Base-by-base conservation (phyloP, 1,140 invertebrate species). In the Pollicipes pollicipes region DNA sequence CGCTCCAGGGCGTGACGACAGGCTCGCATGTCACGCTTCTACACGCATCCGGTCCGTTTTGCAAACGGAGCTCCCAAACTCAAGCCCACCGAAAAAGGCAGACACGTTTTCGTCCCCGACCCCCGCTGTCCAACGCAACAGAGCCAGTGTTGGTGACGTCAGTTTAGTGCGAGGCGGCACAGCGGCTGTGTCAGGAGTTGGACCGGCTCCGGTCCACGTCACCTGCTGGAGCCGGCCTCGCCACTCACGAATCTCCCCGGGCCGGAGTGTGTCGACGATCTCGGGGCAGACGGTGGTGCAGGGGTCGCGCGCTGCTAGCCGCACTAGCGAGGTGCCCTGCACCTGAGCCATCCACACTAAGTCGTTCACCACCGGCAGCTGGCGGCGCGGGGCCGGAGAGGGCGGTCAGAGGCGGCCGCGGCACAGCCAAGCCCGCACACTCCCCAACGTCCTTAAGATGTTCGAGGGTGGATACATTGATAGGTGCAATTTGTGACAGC, bases 321-420 rank as follows among this genome's bases (percentile, higher is more conserved):
- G 82, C 8, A 91, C 78, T 29, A 82, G 81, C 30, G 84, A 87
- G 30, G 83, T 84, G 0, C 90, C 90, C 72, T 84, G 83, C 29
- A 91, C 76, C 76, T 91, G 90, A 4, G 86, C 86, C 73, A 91
- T 79, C 66, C 89, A 83, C n/a, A 90, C 84, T 28, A 90, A 76
- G 64, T 76, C 72, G n/a, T 75, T 73, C 67, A 74, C 70, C 71
- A 73, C 73, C 30, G 69, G 67, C 3, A 75, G 30, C 74, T 76
- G 69, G 1, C 21, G 35, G 30, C 32, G 29, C 30, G 4, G 4
- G 16, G 16, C 4, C 30, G 6, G 58, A 69, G 16, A 17, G 32
- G 27, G 13, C 27, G 27, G 16, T 27, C 17, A 13, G n/a, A 45
- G 16, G n/a, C 27, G 58, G n/a, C 58, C n/a, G 8, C 0, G 30